Conservation (phyloP, 1,140 invertebrate genomes). For the Cotesia vestalis region DNA sequence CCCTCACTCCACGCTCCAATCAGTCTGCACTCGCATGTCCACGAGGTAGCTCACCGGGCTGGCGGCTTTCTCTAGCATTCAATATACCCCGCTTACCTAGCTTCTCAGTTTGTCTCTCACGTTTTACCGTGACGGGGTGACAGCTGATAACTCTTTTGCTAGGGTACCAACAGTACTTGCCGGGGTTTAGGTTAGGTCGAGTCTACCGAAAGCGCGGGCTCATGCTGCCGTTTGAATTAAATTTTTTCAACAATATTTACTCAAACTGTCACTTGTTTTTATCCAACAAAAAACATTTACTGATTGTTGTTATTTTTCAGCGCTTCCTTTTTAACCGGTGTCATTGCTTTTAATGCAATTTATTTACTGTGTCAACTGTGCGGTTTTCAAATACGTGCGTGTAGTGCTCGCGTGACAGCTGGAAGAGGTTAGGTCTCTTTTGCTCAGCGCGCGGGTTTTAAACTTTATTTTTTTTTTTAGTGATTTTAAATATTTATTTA, state of each 20-base stretch:
- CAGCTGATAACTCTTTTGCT: conserved; percentile 28
- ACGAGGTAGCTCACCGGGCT: conserved; percentile 42
- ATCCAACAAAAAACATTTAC: not conserved
- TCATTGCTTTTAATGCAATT: not conserved
- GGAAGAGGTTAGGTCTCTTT: conserved; percentile 55
- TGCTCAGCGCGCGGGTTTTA: conserved; percentile 48
- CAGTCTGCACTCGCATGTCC: conserved; percentile 44
- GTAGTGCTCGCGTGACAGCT: conserved; percentile 40
- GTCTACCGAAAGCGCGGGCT: conserved; percentile 38
- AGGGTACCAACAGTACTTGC: conserved; percentile 26
- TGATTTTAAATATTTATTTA: conserved; percentile 14
- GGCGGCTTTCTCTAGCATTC: conserved; percentile 36
- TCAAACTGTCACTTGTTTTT: not conserved
- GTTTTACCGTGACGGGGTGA: conserved; percentile 24
- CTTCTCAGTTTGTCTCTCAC: conserved; percentile 20
- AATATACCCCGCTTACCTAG: conserved; percentile 22
- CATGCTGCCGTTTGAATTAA: conserved; percentile 49
- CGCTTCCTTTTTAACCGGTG: not conserved
- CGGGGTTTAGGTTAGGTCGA: conserved; percentile 57
- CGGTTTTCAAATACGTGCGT: conserved; percentile 34
- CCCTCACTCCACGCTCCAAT: conserved; percentile 40
- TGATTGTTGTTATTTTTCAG: not conserved
- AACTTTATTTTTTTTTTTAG: conserved; percentile 25
- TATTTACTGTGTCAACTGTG: conserved; percentile 28
- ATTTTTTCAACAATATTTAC: conserved; percentile 32